A percentile compares a stretch with the other conserved stretches of the same genome.
phyloP scores from a whole-genome alignment of 2,113 vertebrate genomes.

The Galemys pyrenaicus region DNA sequence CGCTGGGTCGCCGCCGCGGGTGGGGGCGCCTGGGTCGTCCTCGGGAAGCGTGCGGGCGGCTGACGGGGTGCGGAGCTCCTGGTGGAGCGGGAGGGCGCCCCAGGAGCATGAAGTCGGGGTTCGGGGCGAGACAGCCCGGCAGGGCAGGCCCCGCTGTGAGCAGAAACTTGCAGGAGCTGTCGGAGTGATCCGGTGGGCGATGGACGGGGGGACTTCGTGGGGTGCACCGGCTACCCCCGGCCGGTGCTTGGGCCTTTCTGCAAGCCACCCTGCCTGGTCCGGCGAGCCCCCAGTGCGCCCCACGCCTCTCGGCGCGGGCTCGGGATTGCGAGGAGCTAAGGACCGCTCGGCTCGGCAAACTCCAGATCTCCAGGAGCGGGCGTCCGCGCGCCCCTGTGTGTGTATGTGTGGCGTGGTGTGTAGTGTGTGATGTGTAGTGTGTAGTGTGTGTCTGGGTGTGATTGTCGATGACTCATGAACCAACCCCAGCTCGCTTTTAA shows the following conservation, averaged over 20 bases:
- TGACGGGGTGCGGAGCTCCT: background rate
- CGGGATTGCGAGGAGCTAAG: background rate
- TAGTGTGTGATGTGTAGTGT: background rate
- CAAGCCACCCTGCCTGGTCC: background rate
- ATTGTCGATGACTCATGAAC: conserved; percentile 54
- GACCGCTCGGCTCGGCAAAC: conserved; percentile 47
- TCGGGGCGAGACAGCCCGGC: background rate
- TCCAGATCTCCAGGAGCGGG: conserved; percentile 58
- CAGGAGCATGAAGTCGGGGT: background rate
- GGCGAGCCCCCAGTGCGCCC: background rate
- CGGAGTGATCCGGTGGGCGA: background rate
- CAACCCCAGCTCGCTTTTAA: conserved; percentile 50
- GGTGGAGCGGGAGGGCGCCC: background rate
- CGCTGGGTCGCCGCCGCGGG: conserved; percentile 18
- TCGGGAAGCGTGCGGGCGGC: background rate
- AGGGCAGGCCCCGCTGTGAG: background rate
- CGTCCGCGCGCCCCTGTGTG: background rate
- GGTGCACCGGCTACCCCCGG: background rate
- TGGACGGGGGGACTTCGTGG: background rate
- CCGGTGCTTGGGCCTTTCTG: background rate
- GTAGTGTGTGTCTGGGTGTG: background rate
- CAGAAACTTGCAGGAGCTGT: conserved; percentile 43
- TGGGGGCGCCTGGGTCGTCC: conserved; percentile 40
- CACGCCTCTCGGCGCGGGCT: background rate
- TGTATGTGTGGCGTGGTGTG: background rate